Evolutionary conservation across 1,140 invertebrate species (phyloP), one percentile per base, ranked within the genome.

Genomic region (Sesamia nonagrioides): DNA sequence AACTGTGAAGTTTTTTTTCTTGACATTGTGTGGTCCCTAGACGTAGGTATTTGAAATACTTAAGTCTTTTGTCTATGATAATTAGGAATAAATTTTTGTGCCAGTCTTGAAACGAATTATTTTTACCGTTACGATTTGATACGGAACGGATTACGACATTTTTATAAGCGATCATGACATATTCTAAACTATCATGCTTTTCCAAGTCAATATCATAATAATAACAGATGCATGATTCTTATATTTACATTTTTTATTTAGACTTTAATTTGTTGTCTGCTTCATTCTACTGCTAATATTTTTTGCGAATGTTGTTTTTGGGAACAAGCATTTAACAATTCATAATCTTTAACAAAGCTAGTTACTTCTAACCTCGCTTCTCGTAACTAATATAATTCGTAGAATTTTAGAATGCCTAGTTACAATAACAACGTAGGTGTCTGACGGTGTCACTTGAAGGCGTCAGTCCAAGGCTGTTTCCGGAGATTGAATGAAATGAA

Each of bases 401-500:
- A 40, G 9, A 3, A 40, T 6, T 40, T 40, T 40, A 15, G 56
- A 60, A 60, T 13, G 15, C 54, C 54, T 21, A 60, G 45, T 5
- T n/a, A 50, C 45, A 60, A 15, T 13, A 33, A 33, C 56, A 6
- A 33, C 27, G 56, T 60, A 33, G 56, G 56, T 15, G 56, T 33
- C 13, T 35, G 21, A 15, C 27, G 3, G 11, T 33, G 21, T 35
- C 27, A 27, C 21, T 11, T 11, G 56, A 2, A 66, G 61, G 61
- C 61, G 61, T 66, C 37, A 6, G 2, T 9, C 17, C 61, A 66
- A 66, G 61, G 61, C 17, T 66, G 17, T 40, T 17, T n/a, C 11
- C 7, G 17, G 17, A 15, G 56, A 60, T 0, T 42, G 61, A 66
- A 18, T 35, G 37, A 40, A 27, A 27, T 63, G 35, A n/a, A 13